phyloP scores from a whole-genome alignment of 2,888 invertebrate species.

The Leptinotarsa juncta region DNA sequence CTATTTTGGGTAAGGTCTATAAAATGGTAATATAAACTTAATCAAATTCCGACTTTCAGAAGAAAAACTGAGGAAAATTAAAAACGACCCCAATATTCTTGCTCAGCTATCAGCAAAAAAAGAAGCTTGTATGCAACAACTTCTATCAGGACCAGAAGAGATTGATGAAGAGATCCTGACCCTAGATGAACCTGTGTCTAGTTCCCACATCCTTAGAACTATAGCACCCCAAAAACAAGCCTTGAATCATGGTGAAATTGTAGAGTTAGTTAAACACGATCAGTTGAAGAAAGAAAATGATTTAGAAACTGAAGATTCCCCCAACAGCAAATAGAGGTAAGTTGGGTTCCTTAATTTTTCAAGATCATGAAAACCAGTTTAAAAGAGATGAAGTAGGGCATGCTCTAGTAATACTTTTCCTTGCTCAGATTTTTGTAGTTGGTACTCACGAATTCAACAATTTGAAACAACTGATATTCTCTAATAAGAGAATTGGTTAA shows the following conservation, averaged over 20 bases:
- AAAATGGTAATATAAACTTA: neutral
- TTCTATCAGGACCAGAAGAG: conserved; percentile 56
- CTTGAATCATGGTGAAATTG: conserved; percentile 68
- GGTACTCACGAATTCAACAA: no score
- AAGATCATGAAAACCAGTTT: neutral
- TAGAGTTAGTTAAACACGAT: conserved; percentile 69
- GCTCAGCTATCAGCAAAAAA: conserved; percentile 67
- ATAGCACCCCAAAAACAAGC: conserved; percentile 68
- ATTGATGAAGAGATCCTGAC: conserved; percentile 54
- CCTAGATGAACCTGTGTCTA: conserved; percentile 65
- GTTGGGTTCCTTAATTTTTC: neutral
- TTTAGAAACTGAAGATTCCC: conserved; percentile 22
- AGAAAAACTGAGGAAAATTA: conserved; percentile 67
- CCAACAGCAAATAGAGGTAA: conserved; percentile 25
- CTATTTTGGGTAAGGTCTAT: conserved; percentile 54
- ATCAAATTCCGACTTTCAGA: conserved; percentile 58
- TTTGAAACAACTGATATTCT: no score
- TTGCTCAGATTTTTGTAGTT: no score
- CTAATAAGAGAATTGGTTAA: no score
- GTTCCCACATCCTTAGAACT: conserved; percentile 64
- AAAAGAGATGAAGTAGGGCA: no score
- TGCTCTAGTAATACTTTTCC: no score
- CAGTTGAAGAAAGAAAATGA: conserved; percentile 59
- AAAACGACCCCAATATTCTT: conserved; percentile 66
- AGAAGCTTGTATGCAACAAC: conserved; percentile 67